Base-by-base conservation (phyloP, 2,797 vertebrate species). In the Thamnophis elegans region DNA sequence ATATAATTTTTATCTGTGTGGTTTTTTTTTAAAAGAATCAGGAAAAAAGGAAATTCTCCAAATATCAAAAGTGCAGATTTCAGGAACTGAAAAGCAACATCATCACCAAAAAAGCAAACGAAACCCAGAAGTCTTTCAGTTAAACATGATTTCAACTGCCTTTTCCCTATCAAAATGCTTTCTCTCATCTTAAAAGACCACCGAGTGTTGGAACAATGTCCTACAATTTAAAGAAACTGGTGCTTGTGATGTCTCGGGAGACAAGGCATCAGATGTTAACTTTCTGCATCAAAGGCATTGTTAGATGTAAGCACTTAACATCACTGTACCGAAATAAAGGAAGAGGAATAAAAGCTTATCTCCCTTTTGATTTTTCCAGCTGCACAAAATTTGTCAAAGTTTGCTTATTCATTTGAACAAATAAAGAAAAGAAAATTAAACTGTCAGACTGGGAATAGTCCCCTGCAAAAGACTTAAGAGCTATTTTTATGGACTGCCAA, bases 31-130 rank as follows among this genome's bases (percentile, higher is more conserved):
- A 65, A 3, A 65, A 3, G 4, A 22, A 51, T 4, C 51, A n/a
- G 56, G 78, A 78, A 94, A 91, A 5, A 91, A 4, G 2, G 47
- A 87, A 53, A 42, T 0, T n/a, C 58, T 60, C 26, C 93, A 55
- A 2, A 88, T 36, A 68, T 14, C 87, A 60, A 73, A 68, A 60
- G 10, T 9, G 87, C 91, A 53, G 92, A 36, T 85, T 92, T 92
- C 93, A 1, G 10, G 0, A 89, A 88, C 42, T 94, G 89, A 93
- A 94, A 91, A 88, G 47, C 93, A 82, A 93, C 94, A 91, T 73
- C 65, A 13, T 28, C 11, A 85, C 92, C 91, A 89, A 62, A 59
- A 89, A 68, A 93, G 85, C 53, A 88, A 89, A 85, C 47, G n/a
- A 42, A 42, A 42, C 42, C 42, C 16, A 25, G 60, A 87, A 20